A percentile compares a stretch with the other conserved stretches of the same genome.
Conservation (phyloP, 2,888 invertebrate species). For the Dryadula phaetusa region DNA sequence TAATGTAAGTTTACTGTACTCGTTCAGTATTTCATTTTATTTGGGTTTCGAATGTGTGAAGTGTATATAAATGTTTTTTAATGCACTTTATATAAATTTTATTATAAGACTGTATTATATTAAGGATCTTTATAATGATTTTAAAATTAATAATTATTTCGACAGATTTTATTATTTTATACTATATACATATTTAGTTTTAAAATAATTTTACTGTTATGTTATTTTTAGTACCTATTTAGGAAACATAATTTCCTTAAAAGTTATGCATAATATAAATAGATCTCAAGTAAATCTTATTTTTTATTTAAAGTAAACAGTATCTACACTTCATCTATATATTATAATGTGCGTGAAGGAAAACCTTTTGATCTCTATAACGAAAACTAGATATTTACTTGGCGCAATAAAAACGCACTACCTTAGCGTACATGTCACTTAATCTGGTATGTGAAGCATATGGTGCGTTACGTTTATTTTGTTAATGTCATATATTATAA, state of each 20-base stretch:
- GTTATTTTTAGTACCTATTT: not conserved
- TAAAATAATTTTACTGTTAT: not conserved
- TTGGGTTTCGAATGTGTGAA: not conserved
- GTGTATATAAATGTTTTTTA: not conserved
- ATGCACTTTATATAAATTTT: conserved; percentile 5
- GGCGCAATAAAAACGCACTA: too few relatives aligned
- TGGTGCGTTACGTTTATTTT: too few relatives aligned
- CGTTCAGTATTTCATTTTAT: not conserved
- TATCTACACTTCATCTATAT: too few relatives aligned
- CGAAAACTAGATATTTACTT: too few relatives aligned
- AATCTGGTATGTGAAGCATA: too few relatives aligned
- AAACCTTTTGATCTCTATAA: too few relatives aligned
- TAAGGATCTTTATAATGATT: conserved; percentile 1
- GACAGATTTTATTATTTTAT: not conserved
- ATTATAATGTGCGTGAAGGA: too few relatives aligned
- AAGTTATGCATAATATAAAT: conserved; percentile 16
- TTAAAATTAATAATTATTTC: not conserved
- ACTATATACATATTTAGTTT: not conserved
- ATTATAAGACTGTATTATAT: conserved; percentile 8
- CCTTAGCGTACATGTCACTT: too few relatives aligned
- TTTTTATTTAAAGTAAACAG: not conserved
- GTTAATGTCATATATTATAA: too few relatives aligned
- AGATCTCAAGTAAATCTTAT: conserved; percentile 18
- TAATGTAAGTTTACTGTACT: too few relatives aligned
- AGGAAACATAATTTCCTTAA: conserved; percentile 7